Evolutionary conservation across 2,797 vertebrate species (phyloP), one percentile per base, ranked within the genome.

Genomic region (Helicolenus hilgendorfi): DNA sequence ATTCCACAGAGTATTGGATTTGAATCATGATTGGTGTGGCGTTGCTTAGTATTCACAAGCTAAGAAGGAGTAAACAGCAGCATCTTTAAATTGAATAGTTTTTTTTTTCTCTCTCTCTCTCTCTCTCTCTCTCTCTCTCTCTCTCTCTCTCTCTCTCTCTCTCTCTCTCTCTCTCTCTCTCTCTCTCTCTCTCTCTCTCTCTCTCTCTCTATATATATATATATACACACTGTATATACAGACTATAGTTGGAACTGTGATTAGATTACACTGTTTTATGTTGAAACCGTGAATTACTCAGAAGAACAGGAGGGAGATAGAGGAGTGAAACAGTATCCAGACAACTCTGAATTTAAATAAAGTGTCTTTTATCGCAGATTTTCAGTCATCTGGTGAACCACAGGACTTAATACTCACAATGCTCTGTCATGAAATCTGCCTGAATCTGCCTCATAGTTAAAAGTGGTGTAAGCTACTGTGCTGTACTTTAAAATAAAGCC

Each of bases 21-120:
- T 73, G 75, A 79, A 87, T 67, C 68, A 20, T 27, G 70, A 70
- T 63, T 10, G 67, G 18, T 9, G 65, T 77, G 60, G 55, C 11
- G 0, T 58, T 4, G 78, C 65, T 94, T 89, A 77, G 80, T 78
- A 87, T 91, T 81, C 64, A 71, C 33, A 41, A 45, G 71, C 79
- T 2, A 78, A 73, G 62, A 33, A 11, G 65, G 35, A 24, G 80
- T 31, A 29, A 86, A 84, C 64, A 72, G 67, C 62, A 29, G 14
- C 11, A 41, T 58, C 38, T 85, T 81, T 81, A 33, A 89, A 85
- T 87, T 65, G 24, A 84, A 62, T 22, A 56, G 22, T 3, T 49
- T 49, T 49, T 49, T 13, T 38, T 36, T 38, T 4, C 26, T 38
- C 5, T 41, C 38, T 41, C 38, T 41, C 38, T 45, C 14, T 41